A percentile compares a stretch with the other conserved stretches of the same genome.
Evolutionary conservation across 2,113 vertebrate genomes (phyloP).

Genomic region (Macrotus californicus): DNA sequence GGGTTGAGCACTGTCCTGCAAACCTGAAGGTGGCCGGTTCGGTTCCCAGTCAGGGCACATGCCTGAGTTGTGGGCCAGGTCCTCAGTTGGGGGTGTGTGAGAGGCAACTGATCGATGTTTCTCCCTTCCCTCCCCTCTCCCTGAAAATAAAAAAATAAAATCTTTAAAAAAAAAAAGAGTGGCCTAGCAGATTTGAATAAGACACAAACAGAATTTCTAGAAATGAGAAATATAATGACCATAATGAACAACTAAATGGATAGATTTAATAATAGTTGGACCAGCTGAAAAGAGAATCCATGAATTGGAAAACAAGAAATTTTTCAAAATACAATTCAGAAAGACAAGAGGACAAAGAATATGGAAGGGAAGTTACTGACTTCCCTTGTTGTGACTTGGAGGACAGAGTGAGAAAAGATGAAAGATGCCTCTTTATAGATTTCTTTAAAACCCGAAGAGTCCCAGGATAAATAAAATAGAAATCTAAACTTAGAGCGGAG

Average conservation of each 20-base stretch:
- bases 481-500: background rate
- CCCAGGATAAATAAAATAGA: background rate
- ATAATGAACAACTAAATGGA: background rate
- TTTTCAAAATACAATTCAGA: background rate
- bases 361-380: background rate
- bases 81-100: no score
- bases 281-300: background rate
- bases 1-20: no score
- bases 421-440: background rate
- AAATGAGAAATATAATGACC: background rate
- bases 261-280: background rate
- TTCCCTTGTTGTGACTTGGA: no score
- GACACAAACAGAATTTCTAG: background rate
- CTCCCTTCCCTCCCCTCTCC: no score
- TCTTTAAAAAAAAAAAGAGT: no score
- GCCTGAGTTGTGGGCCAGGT: no score
- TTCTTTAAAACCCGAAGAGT: background rate
- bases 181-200: background rate
- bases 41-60: no score
- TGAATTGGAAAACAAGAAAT: background rate
- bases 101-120: no score
- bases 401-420: background rate
- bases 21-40: no score
- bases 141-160: no score
- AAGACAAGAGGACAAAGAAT: background rate